phyloP scores from a whole-genome alignment of 92 coral and sea anemone genomes.

The Meandrina meandrites region DNA sequence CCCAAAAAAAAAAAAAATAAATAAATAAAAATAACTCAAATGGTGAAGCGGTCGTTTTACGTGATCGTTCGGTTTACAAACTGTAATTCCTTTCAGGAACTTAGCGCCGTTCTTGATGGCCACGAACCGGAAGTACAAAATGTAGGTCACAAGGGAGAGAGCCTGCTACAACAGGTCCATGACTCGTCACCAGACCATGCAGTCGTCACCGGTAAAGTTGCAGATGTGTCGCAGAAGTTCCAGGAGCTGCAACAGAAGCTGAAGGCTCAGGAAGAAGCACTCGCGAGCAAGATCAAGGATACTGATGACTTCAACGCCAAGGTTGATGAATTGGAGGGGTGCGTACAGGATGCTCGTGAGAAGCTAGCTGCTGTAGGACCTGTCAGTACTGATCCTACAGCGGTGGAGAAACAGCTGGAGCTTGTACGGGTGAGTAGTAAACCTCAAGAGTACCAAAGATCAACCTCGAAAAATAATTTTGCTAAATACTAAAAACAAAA shows the following conservation, averaged over 20 bases:
- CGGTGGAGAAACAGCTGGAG: constrained; percentile 76
- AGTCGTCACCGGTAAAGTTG: constrained; percentile 77
- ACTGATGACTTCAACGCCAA: constrained; percentile 82
- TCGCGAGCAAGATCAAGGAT: constrained; percentile 76
- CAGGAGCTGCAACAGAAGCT: constrained; percentile 86
- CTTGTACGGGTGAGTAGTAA: constrained; percentile 66
- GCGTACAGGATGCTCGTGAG: constrained; percentile 73
- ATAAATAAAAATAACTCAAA: neutral
- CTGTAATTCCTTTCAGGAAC: constrained; percentile 46
- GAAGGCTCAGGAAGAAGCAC: constrained; percentile 73
- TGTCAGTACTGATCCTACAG: constrained; percentile 79
- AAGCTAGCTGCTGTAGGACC: constrained; percentile 74
- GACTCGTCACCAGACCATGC: constrained; percentile 85
- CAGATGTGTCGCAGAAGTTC: constrained; percentile 77
- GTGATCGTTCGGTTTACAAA: neutral
- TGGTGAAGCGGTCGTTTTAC: neutral
- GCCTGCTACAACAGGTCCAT: constrained; percentile 77
- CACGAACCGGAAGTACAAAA: constrained; percentile 84
- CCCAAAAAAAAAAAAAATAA: too few species aligned
- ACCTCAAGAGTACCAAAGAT: neutral
- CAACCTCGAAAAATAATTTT: neutral
- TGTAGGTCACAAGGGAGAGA: constrained; percentile 82
- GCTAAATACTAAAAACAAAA: neutral
- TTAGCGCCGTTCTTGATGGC: constrained; percentile 62
- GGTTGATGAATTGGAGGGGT: constrained; percentile 78